These are phyloP conservation scores for Limenitis camilla DNA, from an alignment of 2,888 invertebrate species.

Conservation along the genomic window DNA sequence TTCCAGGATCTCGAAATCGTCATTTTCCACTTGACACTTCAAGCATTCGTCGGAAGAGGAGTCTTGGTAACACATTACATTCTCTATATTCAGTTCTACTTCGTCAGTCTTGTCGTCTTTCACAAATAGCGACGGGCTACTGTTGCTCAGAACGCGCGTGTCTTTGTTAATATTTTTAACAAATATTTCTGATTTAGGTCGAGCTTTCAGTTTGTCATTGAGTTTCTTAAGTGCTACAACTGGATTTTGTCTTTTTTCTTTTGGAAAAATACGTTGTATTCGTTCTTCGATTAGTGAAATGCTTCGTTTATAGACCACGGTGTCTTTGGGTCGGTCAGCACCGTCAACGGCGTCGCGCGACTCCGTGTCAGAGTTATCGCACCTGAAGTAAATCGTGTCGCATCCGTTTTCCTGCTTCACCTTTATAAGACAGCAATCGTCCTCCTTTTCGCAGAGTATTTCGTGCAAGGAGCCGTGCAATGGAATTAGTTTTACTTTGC, in stretches of 20 bases:
- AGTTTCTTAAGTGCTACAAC: conserved; percentile 33
- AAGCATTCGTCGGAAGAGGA: conserved; percentile 65
- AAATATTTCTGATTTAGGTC: conserved; percentile 37
- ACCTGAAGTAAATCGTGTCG: conserved; percentile 59
- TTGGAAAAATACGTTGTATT: conserved; percentile 52
- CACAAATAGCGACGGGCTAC: conserved; percentile 48
- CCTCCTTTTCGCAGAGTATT: conserved; percentile 60
- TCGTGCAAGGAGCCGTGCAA: conserved; percentile 65
- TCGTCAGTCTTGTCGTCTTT: conserved; percentile 38
- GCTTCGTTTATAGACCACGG: conserved; percentile 61
- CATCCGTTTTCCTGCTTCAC: conserved; percentile 65
- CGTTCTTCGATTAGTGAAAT: conserved; percentile 60
- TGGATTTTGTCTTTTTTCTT: conserved; percentile 41
- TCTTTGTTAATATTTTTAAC: conserved; percentile 37
- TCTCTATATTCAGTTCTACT: conserved; percentile 61
- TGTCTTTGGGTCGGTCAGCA: conserved; percentile 39
- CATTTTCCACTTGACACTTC: conserved; percentile 46
- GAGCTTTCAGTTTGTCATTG: conserved; percentile 21
- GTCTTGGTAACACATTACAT: conserved; percentile 58
- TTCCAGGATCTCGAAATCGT: conserved; percentile 60
- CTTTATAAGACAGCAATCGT: conserved; percentile 67
- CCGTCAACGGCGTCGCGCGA: conserved; percentile 53
- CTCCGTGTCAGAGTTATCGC: conserved; percentile 59
- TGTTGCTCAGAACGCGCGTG: conserved; percentile 47
- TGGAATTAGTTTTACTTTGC: conserved; percentile 57